phyloP scores from a whole-genome alignment of 2,113 vertebrate species.

The Glaucidium brasilianum region DNA sequence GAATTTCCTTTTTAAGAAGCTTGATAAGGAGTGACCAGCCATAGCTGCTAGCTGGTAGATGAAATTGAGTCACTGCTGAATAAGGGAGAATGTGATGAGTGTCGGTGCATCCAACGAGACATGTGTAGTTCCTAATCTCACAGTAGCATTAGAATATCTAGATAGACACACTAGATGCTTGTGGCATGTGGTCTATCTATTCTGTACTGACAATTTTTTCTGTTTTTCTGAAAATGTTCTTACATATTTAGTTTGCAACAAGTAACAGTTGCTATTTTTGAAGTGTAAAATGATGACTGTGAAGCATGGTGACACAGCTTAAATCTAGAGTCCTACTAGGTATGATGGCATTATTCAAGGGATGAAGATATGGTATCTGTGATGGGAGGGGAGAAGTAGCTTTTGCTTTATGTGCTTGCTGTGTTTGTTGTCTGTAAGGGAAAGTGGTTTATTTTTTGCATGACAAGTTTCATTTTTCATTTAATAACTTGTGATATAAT shows the following conservation, averaged over 20 bases:
- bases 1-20: not conserved
- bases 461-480: not conserved
- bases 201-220: not conserved
- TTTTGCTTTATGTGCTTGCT: not conserved
- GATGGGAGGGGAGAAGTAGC: not conserved
- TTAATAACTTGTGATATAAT: not conserved
- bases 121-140: not conserved
- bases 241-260: not conserved
- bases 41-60: not conserved
- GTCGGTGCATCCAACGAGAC: not conserved
- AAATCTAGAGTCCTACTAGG: not conserved
- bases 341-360: not conserved
- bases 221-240: not conserved
- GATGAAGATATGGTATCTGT: not conserved
- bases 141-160: not conserved
- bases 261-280: not conserved
- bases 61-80: not conserved
- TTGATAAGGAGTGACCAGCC: not conserved
- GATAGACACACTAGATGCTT: not conserved
- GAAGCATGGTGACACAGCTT: not conserved
- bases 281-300: not conserved
- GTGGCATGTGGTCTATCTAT: rapidly evolving
- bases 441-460: not conserved
- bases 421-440: not conserved
- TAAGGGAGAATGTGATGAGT: not conserved